Evolutionary conservation across 2,888 invertebrate species (phyloP).

Genomic region (Pyrochroa serraticornis): DNA sequence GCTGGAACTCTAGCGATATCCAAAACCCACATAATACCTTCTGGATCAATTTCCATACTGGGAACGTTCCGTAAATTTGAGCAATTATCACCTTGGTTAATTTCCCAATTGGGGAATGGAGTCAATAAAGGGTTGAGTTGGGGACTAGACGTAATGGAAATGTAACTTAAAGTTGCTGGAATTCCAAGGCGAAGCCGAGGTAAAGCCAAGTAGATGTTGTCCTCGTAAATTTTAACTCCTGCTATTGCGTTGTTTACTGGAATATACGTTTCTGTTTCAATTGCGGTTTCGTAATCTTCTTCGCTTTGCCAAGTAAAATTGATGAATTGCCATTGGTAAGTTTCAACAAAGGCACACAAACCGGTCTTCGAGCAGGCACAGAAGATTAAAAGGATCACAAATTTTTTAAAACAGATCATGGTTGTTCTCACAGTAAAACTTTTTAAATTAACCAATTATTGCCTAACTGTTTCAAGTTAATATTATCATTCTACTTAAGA

Average conservation of each 20-base stretch:
- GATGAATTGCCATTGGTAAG: slow-evolving; percentile 72
- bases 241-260: slow-evolving; percentile 71
- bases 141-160: slow-evolving; percentile 45
- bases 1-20: slow-evolving; percentile 63
- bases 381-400: too few species aligned
- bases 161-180: slow-evolving; percentile 70
- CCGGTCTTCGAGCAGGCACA: too few species aligned
- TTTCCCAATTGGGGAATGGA: slow-evolving; percentile 74
- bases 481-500: too few species aligned
- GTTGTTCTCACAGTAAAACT: too few species aligned
- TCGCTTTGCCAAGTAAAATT: slow-evolving; percentile 71
- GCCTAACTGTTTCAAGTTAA: too few species aligned
- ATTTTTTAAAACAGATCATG: too few species aligned
- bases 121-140: slow-evolving; percentile 63
- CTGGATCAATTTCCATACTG: slow-evolving; percentile 73
- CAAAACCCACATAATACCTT: slow-evolving; percentile 72
- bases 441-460: too few species aligned
- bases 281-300: slow-evolving; percentile 62
- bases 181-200: slow-evolving; percentile 72
- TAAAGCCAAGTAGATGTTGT: slow-evolving; percentile 69
- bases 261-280: slow-evolving; percentile 65
- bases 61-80: slow-evolving; percentile 74
- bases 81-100: slow-evolving; percentile 64
- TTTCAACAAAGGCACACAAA: background rate
- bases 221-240: slow-evolving; percentile 72